Evolutionary conservation across 2,888 invertebrate species (phyloP).

Genomic region (Leptinotarsa peninsularis): DNA sequence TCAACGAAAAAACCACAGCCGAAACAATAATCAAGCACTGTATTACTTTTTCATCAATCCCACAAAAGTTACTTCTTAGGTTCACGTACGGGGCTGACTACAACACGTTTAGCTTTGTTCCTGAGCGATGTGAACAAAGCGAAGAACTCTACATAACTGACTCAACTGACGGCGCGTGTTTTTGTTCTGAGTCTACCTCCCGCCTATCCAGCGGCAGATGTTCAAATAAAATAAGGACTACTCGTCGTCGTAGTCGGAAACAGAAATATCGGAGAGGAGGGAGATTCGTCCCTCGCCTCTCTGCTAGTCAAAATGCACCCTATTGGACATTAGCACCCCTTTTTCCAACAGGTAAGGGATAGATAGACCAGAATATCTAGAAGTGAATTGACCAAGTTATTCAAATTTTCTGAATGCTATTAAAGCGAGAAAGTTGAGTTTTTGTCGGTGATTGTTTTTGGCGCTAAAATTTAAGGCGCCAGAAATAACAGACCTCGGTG

Average conservation of each 20-base stretch:
- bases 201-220: slow-evolving; percentile 56
- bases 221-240: slow-evolving; percentile 58
- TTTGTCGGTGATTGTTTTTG: slow-evolving; percentile 40
- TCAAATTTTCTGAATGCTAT: slow-evolving; percentile 36
- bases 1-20: slow-evolving; percentile 32
- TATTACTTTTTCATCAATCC: slow-evolving; percentile 30
- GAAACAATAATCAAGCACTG: slow-evolving; percentile 36
- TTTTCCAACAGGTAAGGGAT: slow-evolving; percentile 32
- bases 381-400: slow-evolving; percentile 36
- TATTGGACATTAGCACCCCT: slow-evolving; percentile 37
- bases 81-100: slow-evolving; percentile 21
- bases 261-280: slow-evolving; percentile 37
- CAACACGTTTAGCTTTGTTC: slow-evolving; percentile 29
- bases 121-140: slow-evolving; percentile 26
- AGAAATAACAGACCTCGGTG: slow-evolving; percentile 31
- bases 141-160: slow-evolving; percentile 41
- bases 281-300: slow-evolving; percentile 42
- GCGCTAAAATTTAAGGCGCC: slow-evolving; percentile 44
- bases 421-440: slow-evolving; percentile 38
- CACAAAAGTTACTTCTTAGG: slow-evolving; percentile 28
- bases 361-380: slow-evolving; percentile 29
- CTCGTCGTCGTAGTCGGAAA: slow-evolving; percentile 45
- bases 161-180: slow-evolving; percentile 38
- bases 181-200: slow-evolving; percentile 48
- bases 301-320: slow-evolving; percentile 36